These are phyloP conservation scores for Numida meleagris DNA, from an alignment of 2,113 vertebrate species.

Conservation along the genomic window DNA sequence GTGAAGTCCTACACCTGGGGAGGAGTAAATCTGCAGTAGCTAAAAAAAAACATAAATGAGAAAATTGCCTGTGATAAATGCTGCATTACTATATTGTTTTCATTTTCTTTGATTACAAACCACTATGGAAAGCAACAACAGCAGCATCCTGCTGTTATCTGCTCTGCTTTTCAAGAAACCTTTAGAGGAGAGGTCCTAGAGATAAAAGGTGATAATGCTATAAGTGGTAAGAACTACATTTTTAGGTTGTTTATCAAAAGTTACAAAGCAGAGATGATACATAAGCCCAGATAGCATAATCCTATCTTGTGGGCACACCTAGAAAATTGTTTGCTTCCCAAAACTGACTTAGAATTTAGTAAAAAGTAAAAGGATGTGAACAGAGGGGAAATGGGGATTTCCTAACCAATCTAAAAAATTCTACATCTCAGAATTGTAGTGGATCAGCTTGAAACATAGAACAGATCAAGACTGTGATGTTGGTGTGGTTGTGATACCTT, in stretches of 20 bases:
- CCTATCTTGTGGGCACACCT: neutral
- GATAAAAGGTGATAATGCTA: neutral
- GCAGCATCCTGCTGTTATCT: neutral
- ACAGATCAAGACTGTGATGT: no score
- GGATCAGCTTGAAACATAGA: neutral
- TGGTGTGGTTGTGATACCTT: no score
- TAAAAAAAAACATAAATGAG: neutral
- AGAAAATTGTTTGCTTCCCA: neutral
- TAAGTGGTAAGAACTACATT: neutral
- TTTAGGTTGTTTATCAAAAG: neutral
- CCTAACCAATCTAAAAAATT: neutral
- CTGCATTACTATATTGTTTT: neutral
- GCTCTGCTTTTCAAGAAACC: neutral
- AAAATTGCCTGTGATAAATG: neutral
- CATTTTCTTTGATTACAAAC: neutral
- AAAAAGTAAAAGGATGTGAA: neutral
- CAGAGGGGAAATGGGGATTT: neutral
- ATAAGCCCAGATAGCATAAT: neutral
- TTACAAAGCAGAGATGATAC: neutral
- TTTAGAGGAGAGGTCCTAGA: neutral
- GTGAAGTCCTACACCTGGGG: neutral
- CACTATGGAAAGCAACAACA: neutral
- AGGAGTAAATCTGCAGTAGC: neutral
- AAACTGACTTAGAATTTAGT: neutral
- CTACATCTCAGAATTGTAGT: neutral